Evolutionary conservation across 2,113 vertebrate genomes (phyloP).

Genomic region (Microcebus jonahi): DNA sequence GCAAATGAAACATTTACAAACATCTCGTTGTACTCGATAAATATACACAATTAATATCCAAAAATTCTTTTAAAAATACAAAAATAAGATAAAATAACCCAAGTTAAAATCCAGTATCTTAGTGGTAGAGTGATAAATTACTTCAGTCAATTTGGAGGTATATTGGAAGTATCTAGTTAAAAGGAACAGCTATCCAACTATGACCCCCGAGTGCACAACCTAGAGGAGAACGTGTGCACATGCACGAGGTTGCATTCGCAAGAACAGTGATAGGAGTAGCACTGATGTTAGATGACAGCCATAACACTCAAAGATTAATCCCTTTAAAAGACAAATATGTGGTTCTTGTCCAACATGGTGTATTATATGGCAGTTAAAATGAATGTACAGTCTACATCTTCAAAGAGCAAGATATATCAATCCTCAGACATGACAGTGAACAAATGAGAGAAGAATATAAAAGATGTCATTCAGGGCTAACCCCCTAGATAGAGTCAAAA

Average conservation of each 20-base stretch:
- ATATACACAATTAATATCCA: no score
- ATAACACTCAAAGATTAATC: not conserved
- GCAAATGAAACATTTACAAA: no score
- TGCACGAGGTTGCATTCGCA: no score
- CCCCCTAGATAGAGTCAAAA: no score
- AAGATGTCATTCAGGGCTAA: no score
- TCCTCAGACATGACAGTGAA: no score
- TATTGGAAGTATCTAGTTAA: not conserved
- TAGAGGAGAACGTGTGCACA: not conserved
- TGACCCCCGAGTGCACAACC: not conserved
- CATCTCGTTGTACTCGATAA: no score
- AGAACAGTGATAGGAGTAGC: not conserved
- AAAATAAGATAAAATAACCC: no score
- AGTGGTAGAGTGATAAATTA: not conserved
- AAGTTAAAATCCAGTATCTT: not conserved
- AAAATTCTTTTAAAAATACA: no score
- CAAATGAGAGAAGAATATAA: no score
- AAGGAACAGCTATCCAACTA: not conserved
- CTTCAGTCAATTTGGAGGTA: not conserved
- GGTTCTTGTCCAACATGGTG: not conserved
- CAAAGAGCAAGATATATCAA: no score
- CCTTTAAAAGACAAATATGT: not conserved
- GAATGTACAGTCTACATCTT: no score
- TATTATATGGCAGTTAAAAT: not conserved
- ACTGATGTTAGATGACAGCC: not conserved